Conservation (phyloP, 1,140 invertebrate species). For the Trinorchestia longiramus region DNA sequence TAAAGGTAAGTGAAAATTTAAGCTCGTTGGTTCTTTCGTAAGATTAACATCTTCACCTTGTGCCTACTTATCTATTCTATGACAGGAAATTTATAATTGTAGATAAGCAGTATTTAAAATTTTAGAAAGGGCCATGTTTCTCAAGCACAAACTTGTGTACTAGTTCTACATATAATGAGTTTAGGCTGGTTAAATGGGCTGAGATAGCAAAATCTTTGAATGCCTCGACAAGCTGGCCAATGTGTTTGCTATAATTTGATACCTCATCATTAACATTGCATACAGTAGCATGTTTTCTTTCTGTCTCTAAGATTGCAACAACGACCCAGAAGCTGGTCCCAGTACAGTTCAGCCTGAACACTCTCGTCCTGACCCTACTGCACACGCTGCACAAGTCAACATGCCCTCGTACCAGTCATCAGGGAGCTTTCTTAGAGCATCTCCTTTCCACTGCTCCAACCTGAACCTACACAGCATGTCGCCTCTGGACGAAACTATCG, state of each 20-base stretch:
- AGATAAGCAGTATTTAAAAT: too few species aligned
- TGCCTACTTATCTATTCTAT: too few species aligned
- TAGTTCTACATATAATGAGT: too few species aligned
- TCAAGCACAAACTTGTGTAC: too few species aligned
- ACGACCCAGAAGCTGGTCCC: background rate
- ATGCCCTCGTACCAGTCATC: background rate
- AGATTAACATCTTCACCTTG: too few species aligned
- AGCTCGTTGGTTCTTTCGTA: too few species aligned
- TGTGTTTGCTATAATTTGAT: background rate
- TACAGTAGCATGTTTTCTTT: background rate
- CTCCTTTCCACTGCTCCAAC: background rate
- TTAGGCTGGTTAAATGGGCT: background rate
- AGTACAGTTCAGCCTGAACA: background rate
- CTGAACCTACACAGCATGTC: background rate
- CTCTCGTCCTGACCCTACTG: background rate
- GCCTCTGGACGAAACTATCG: background rate
- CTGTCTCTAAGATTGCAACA: background rate
- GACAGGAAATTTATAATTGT: too few species aligned
- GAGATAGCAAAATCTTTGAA: background rate
- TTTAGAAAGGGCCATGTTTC: too few species aligned
- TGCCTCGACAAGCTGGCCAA: background rate
- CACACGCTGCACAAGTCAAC: background rate
- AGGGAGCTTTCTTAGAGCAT: background rate
- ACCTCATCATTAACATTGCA: background rate
- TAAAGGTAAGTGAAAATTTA: too few species aligned